A percentile compares a stretch with the other conserved stretches of the same genome.
Evolutionary conservation across 2,113 vertebrate species (phyloP).

Genomic region (Cyanoramphus novaezelandiae): DNA sequence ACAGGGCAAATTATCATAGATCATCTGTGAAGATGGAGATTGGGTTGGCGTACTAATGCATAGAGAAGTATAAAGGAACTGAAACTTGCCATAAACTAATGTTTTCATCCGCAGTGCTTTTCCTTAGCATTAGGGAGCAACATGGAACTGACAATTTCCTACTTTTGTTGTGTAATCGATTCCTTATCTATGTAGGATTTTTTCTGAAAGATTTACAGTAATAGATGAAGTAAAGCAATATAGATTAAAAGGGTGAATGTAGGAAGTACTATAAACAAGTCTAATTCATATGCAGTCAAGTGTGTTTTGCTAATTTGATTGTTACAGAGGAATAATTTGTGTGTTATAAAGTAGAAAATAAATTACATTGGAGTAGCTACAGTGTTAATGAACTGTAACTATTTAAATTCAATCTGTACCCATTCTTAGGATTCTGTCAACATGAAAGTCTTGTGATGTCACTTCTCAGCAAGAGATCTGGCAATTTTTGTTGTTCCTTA

Average conservation of each 20-base stretch:
- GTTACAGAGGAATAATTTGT: neutral
- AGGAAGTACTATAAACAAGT: neutral
- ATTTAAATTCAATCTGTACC: neutral
- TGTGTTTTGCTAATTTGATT: neutral
- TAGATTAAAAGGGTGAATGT: neutral
- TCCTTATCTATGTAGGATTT: neutral
- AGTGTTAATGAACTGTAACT: neutral
- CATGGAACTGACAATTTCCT: neutral
- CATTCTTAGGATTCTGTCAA: neutral
- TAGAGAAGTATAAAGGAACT: neutral
- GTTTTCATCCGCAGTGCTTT: neutral
- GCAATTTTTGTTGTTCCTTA: neutral
- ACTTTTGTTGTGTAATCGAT: neutral
- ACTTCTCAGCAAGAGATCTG: neutral
- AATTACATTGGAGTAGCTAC: neutral
- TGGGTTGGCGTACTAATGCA: neutral
- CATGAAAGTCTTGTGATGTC: neutral
- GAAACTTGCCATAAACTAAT: neutral
- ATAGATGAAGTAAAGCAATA: neutral
- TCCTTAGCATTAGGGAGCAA: neutral
- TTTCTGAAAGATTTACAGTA: neutral
- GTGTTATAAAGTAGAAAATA: neutral
- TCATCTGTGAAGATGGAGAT: neutral
- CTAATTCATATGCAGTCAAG: neutral
- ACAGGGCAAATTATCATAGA: conserved; percentile 2